These are phyloP conservation scores for Intellagama lesueurii DNA, from an alignment of 2,797 vertebrate genomes.

Conservation along the genomic window DNA sequence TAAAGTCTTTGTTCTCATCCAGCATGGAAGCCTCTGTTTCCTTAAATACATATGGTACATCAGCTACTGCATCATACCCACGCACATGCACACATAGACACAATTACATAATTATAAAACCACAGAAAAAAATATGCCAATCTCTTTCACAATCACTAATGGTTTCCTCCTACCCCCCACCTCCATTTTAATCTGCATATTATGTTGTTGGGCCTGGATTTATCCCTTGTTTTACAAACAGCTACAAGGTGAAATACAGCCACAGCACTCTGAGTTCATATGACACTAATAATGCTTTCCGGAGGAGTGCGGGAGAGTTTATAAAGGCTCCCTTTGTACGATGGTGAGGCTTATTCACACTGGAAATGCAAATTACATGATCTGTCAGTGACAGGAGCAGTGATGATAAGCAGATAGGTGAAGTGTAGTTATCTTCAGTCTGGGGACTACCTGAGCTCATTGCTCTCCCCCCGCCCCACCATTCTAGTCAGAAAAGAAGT, in stretches of 20 bases:
- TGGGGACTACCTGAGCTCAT: not conserved
- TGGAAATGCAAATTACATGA: conserved; percentile 31
- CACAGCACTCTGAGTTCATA: not conserved
- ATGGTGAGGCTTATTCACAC: not conserved
- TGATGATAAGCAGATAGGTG: conserved; percentile 10
- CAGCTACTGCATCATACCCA: too few relatives aligned
- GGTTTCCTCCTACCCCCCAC: not conserved
- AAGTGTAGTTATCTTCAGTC: conserved; percentile 16
- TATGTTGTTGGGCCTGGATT: not conserved
- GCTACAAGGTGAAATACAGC: not conserved
- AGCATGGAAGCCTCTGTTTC: too few relatives aligned
- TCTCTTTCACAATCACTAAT: not conserved
- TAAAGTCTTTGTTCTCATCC: too few relatives aligned
- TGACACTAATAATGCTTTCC: not conserved
- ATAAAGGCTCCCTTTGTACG: not conserved
- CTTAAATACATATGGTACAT: too few relatives aligned
- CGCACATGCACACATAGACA: too few relatives aligned
- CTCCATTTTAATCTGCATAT: not conserved
- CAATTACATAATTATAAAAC: not conserved
- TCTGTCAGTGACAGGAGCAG: not conserved
- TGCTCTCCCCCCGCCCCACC: not conserved
- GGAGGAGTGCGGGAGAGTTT: conserved; percentile 19
- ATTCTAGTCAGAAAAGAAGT: not conserved
- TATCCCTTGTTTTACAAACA: conserved; percentile 17
- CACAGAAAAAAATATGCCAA: not conserved